phyloP scores from a whole-genome alignment of 2,797 vertebrate genomes.

The Aeoliscus strigatus region DNA sequence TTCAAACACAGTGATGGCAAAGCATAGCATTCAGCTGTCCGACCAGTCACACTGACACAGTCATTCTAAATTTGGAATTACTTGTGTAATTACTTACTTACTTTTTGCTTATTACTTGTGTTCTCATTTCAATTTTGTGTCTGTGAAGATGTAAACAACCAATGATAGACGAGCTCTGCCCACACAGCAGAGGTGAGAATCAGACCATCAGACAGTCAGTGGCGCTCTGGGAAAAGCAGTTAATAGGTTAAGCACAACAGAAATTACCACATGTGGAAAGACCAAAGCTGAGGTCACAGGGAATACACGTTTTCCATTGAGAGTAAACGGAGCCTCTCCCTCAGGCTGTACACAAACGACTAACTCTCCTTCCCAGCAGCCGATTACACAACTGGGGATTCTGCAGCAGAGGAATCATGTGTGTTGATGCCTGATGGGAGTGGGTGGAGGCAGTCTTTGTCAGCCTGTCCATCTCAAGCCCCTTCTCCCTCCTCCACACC shows the following conservation, averaged over 20 bases:
- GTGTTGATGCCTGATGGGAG: constrained; percentile 33
- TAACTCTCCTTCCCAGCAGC: constrained; percentile 11
- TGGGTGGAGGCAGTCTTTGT: constrained; percentile 43
- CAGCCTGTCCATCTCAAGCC: constrained; percentile 41
- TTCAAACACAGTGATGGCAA: constrained; percentile 11
- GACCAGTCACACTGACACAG: not conserved
- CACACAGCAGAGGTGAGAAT: constrained; percentile 46
- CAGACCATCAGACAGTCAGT: constrained; percentile 30
- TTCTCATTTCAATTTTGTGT: too few species aligned
- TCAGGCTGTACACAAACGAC: constrained; percentile 42
- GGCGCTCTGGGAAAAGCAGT: constrained; percentile 27
- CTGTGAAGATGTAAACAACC: constrained; percentile 10
- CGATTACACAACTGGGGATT: constrained; percentile 51
- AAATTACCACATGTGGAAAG: constrained; percentile 40
- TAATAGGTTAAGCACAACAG: constrained; percentile 39
- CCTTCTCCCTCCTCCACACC: constrained; percentile 48
- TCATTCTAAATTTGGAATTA: too few species aligned
- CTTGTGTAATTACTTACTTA: too few species aligned
- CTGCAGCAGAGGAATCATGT: constrained; percentile 34
- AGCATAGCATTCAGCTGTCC: constrained; percentile 10
- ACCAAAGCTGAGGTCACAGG: constrained; percentile 52
- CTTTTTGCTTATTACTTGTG: too few species aligned
- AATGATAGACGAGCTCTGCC: constrained; percentile 6
- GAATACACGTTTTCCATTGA: constrained; percentile 47
- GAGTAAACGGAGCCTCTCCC: constrained; percentile 41